Percentiles rank a stretch among this genome's conserved stretches.
phyloP scores from a whole-genome alignment of 2,797 vertebrate species.

The Nyctibius grandis region DNA sequence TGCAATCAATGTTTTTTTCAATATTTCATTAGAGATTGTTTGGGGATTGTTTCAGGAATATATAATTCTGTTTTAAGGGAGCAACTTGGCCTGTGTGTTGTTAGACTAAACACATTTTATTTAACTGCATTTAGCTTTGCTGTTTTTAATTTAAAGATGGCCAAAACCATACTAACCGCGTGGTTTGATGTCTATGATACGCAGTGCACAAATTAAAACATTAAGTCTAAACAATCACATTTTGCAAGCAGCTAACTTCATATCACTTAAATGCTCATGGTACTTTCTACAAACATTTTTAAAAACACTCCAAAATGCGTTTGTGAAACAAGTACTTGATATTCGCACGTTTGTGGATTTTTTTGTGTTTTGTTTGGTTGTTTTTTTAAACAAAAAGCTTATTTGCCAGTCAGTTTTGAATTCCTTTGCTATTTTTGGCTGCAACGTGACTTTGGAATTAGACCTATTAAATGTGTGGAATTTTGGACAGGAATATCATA shows the following conservation, averaged over 20 bases:
- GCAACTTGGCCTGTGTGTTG: conserved; percentile 42
- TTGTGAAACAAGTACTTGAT: neutral
- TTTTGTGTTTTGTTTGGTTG: neutral
- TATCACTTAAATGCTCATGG: neutral
- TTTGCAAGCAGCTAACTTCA: neutral
- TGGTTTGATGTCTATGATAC: neutral
- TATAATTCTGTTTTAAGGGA: neutral
- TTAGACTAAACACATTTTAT: conserved; percentile 48
- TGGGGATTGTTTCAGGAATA: conserved; percentile 27
- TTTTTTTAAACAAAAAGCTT: neutral
- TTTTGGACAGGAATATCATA: neutral
- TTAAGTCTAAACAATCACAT: neutral
- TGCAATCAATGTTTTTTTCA: conserved; percentile 8
- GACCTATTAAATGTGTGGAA: neutral
- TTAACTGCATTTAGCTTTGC: conserved; percentile 42
- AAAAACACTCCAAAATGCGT: conserved; percentile 1
- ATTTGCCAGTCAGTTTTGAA: neutral
- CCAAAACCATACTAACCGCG: conserved; percentile 4
- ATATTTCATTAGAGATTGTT: conserved; percentile 30
- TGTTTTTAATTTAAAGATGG: conserved; percentile 43
- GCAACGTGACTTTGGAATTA: neutral
- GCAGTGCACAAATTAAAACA: neutral
- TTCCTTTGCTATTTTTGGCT: neutral
- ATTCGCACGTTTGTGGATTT: neutral
- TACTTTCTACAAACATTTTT: conserved; percentile 4